Evolutionary conservation across 2,888 invertebrate species (phyloP).

Genomic region (Drymonia ruficornis): DNA sequence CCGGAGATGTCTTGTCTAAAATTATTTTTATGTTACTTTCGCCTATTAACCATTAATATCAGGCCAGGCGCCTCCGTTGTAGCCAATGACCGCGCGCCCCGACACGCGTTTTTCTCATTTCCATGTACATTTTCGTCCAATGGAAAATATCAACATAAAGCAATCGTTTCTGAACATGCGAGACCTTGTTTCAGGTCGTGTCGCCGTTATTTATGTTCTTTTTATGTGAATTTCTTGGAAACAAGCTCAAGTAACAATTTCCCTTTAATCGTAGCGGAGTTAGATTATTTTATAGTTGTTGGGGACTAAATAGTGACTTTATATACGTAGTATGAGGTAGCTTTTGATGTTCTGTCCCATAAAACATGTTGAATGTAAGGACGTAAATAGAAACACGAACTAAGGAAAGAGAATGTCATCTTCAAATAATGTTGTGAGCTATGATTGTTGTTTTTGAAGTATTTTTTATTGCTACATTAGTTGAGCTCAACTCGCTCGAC

Average conservation of each 20-base stretch:
- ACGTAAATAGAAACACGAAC: slow-evolving; percentile 6
- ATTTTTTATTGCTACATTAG: neutral
- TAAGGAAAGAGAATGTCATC: slow-evolving; percentile 3
- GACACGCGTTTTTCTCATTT: slow-evolving; percentile 58
- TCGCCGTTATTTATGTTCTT: slow-evolving; percentile 30
- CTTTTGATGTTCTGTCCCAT: slow-evolving; percentile 7
- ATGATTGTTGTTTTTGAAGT: slow-evolving; percentile 3
- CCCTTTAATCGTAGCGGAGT: slow-evolving; percentile 6
- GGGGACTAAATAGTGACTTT: neutral
- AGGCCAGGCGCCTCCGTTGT: slow-evolving; percentile 18
- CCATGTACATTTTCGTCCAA: slow-evolving; percentile 36
- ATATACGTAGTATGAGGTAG: neutral
- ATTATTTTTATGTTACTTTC: no score
- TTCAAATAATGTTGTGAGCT: slow-evolving; percentile 3
- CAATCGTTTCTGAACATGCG: slow-evolving; percentile 55
- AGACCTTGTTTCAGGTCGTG: slow-evolving; percentile 56
- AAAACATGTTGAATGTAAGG: slow-evolving; percentile 4
- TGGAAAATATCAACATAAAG: slow-evolving; percentile 54
- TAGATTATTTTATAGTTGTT: neutral
- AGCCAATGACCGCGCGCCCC: slow-evolving; percentile 51
- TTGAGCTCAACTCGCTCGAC: neutral
- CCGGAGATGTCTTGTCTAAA: no score
- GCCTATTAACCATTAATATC: slow-evolving; percentile 4
- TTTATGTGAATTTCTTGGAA: slow-evolving; percentile 19
- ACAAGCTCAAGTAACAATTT: slow-evolving; percentile 11